Percentiles rank a stretch among this genome's conserved stretches.
Evolutionary conservation across 37 sponge, comb jelly and placozoan species (phyloP).

Genomic region (Bolinopsis microptera): DNA sequence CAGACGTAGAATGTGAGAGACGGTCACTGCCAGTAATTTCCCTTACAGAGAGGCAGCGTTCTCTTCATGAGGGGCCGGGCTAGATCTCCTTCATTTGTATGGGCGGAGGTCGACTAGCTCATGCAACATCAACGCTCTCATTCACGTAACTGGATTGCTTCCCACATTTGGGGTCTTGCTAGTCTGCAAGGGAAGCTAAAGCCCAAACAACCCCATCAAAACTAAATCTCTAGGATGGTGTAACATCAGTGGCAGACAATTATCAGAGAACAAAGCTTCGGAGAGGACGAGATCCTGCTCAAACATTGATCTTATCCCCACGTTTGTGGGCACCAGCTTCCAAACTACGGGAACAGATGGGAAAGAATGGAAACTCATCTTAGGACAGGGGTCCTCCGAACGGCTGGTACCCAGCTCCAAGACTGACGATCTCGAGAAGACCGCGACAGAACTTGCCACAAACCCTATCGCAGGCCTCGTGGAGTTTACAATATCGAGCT

Average conservation of each 20-base stretch:
- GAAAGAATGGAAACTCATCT: conserved; percentile 16
- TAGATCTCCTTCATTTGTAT: neutral
- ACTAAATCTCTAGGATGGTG: too few relatives aligned
- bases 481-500: conserved; percentile 18
- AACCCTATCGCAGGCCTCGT: neutral
- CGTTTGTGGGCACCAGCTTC: conserved; percentile 32
- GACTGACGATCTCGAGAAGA: neutral
- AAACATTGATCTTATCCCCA: neutral
- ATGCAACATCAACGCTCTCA: conserved; percentile 42
- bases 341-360: conserved; percentile 1
- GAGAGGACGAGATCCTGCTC: too few relatives aligned
- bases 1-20: neutral
- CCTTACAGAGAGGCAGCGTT: neutral
- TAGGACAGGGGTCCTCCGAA: conserved; percentile 29
- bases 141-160: too few relatives aligned
- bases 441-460: neutral
- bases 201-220: too few relatives aligned
- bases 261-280: too few relatives aligned
- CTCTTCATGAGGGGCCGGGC: neutral
- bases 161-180: too few relatives aligned
- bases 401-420: too few relatives aligned
- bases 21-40: conserved; percentile 27
- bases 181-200: too few relatives aligned
- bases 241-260: too few relatives aligned
- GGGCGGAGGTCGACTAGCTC: too few relatives aligned